Base-by-base conservation (phyloP, 2,113 vertebrate species). In the Trinectes maculatus region DNA sequence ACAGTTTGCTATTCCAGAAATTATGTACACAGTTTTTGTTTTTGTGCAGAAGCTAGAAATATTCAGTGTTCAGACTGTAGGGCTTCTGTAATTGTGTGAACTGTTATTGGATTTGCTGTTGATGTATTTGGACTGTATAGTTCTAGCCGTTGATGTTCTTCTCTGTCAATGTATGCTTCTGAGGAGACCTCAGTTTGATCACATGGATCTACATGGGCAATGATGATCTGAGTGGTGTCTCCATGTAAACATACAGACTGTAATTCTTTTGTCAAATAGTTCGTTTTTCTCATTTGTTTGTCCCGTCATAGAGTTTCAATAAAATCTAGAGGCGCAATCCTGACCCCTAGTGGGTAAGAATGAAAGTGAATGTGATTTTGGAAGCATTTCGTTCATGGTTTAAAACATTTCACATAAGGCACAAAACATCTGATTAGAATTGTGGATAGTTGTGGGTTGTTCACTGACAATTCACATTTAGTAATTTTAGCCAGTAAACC, bases 281-380 rank as follows among this genome's bases (percentile, higher is more conserved):
- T 29, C 15, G 13, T 16, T 5, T 52, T 59, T 63, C 52, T 54
- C 8, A 52, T 62, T 44, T 44, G 22, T 19, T 28, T 39, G 62
- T 37, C 22, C 1, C 0, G 1, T 24, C 40, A 10, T 43, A 8
- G 16, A n/a, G 8, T 42, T 9, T 44, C 42, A 21, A 21, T 19
- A 18, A n/a, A 18, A 21, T 25, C 5, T 60, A 26, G 0, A 46
- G 52, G 54, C 18, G 54, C 56, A 62, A 64, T 31, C 0, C 81
- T 86, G 85, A 75, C 83, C 60, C 63, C 90, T 85, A 63, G 85
- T 88, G 90, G 57, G n/a, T 6, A 5, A 15, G 46, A 43, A 24
- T 12, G 8, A 18, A 72, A 71, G n/a, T n/a, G n/a, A n/a, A n/a
- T n/a, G n/a, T n/a, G n/a, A n/a, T n/a, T n/a, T n/a, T n/a, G n/a